A percentile compares a stretch with the other conserved stretches of the same genome.
phyloP scores from a whole-genome alignment of 2,113 vertebrate genomes.

The Chionis minor region DNA sequence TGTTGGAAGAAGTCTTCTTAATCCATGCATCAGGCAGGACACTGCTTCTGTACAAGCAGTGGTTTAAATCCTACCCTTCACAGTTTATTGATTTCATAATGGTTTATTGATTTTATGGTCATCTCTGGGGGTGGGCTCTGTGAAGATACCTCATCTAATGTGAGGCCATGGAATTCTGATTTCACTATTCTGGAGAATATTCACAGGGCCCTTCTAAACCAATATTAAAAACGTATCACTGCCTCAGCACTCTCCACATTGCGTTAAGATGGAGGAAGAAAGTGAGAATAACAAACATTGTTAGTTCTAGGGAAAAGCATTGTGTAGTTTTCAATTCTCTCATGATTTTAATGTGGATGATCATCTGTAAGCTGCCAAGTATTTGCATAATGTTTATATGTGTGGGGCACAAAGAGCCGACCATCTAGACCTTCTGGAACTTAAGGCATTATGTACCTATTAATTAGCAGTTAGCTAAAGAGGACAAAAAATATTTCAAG shows the following conservation, averaged over 20 bases:
- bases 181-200: neutral
- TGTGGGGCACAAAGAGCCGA: neutral
- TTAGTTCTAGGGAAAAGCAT: neutral
- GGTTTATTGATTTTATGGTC: neutral
- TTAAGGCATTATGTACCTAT: neutral
- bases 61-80: neutral
- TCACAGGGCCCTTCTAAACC: neutral
- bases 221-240: neutral
- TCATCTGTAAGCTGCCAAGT: neutral
- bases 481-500: neutral
- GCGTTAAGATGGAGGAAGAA: neutral
- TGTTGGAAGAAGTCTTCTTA: neutral
- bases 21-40: neutral
- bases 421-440: neutral
- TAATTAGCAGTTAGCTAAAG: neutral
- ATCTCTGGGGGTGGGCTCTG: neutral
- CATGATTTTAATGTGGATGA: neutral
- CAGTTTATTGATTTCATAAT: neutral
- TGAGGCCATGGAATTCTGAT: neutral
- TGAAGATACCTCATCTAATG: neutral
- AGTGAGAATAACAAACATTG: neutral
- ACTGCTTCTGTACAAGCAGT: neutral
- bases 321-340: neutral
- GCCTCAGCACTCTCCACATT: neutral
- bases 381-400: accelerated